These are phyloP conservation scores for Macropus fuliginosus DNA, from an alignment of 2,797 vertebrate species.

Conservation along the genomic window DNA sequence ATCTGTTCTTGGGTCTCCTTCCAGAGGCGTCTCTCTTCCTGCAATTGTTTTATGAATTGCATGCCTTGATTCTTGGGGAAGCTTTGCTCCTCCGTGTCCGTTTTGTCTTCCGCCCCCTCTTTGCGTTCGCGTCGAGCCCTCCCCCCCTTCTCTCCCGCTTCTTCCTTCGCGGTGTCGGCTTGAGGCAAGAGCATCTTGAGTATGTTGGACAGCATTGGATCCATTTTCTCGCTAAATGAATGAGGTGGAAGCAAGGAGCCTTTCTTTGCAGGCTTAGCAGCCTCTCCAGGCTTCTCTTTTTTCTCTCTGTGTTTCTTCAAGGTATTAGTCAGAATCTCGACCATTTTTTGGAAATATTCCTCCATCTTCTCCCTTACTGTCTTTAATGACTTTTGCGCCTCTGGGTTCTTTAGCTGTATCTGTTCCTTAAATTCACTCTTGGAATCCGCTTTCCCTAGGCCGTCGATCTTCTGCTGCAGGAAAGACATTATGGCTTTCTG, in stretches of 20 bases:
- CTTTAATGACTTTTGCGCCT: slow-evolving; percentile 60
- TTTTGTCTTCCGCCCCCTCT: slow-evolving; percentile 37
- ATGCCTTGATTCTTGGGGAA: background rate
- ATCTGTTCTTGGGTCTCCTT: background rate
- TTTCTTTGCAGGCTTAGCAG: slow-evolving; percentile 1
- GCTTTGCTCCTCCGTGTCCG: background rate
- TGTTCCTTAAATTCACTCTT: slow-evolving; percentile 11
- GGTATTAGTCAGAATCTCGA: slow-evolving; percentile 44
- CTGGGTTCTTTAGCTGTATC: slow-evolving; percentile 18
- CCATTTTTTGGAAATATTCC: slow-evolving; percentile 76
- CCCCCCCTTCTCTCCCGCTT: background rate
- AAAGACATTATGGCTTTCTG: slow-evolving; percentile 71
- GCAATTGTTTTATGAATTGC: background rate
- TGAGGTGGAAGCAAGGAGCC: accelerated
- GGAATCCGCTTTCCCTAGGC: slow-evolving; percentile 29
- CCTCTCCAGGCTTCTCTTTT: slow-evolving; percentile 27
- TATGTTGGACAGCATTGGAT: slow-evolving; percentile 50
- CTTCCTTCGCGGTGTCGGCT: slow-evolving; percentile 33
- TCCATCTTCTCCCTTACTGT: slow-evolving; percentile 73
- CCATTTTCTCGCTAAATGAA: slow-evolving; percentile 30
- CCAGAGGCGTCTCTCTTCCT: slow-evolving; percentile 4
- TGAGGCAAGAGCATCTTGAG: slow-evolving; percentile 56
- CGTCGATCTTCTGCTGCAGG: slow-evolving; percentile 68
- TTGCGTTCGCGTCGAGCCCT: background rate
- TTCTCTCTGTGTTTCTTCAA: slow-evolving; percentile 64